Evolutionary conservation across 2,797 vertebrate species (phyloP), one percentile per base, ranked within the genome.

Genomic region (Tokudaia tokunoshimensis): DNA sequence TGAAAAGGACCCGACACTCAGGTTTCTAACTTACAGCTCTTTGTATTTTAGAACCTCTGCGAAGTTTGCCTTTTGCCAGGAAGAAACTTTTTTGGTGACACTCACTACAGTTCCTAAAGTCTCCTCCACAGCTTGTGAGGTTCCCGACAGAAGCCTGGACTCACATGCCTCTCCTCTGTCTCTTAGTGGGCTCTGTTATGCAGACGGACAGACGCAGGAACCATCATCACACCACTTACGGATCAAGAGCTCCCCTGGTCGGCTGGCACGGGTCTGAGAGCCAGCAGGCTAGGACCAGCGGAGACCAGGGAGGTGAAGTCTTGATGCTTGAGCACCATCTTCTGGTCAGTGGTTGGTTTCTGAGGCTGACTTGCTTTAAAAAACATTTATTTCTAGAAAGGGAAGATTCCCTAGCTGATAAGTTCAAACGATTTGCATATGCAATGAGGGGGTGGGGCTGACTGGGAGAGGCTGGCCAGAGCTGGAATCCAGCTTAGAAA

Each of bases 241-340:
- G 55, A 70, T 34, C 67, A 61, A 92, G 79, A 26, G 10, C 72
- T 94, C n/a, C 52, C 41, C 70, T 1, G 0, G 0, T 5, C 55
- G 50, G 84, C 76, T 92, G 95, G 61, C 92, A 34, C 24, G 20
- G 88, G 70, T 44, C 88, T 34, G 8, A 47, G 29, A 86, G 83
- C 34, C 50, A 72, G 78, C 12, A 61, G 61, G 89, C 44, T 20
- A 83, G 65, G 87, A 94, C 14, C 6, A 44, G 74, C 24, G 93
- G 92, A 93, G 79, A 31, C 44, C 59, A 26, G 19, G 12, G 93
- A 91, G 94, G 76, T 70, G 9, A 91, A 93, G 98, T 97, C 98
- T 98, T 97, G 98, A 96, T 97, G 97, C 95, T 98, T 96, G 98
- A 98, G 98, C 98, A 98, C 98, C 98, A 99, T 97, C 98, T 99